These are phyloP conservation scores for Gopherus evgoodei DNA, from an alignment of 2,113 vertebrate genomes.

Conservation along the genomic window DNA sequence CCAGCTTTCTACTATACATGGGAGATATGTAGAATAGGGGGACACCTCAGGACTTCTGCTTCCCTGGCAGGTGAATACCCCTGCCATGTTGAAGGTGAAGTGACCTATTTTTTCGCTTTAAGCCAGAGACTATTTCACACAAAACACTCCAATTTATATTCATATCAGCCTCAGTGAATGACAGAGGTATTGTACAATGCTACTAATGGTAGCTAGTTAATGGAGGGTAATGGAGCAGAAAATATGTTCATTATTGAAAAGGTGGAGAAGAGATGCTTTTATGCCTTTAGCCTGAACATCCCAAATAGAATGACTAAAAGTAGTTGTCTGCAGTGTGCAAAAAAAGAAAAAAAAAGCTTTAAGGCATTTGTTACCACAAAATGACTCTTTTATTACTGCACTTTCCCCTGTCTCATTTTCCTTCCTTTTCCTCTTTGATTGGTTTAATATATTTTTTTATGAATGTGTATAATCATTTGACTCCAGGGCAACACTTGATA, in stretches of 20 bases:
- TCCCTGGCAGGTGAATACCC: neutral
- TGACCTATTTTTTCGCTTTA: neutral
- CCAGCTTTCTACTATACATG: neutral
- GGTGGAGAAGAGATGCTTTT: slow-evolving; percentile 28
- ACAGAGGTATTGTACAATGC: slow-evolving; percentile 32
- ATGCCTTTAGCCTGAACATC: slow-evolving; percentile 4
- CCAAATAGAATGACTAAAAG: neutral
- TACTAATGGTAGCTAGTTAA: slow-evolving; percentile 33
- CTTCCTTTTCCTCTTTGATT: neutral
- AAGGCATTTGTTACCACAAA: neutral
- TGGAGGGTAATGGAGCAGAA: slow-evolving; percentile 48
- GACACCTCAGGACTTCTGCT: neutral
- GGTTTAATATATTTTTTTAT: neutral
- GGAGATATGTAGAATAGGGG: neutral
- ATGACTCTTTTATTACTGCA: neutral
- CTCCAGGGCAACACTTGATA: neutral
- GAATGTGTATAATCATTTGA: neutral
- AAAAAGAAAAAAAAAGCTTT: neutral
- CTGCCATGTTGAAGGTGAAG: neutral
- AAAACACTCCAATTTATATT: slow-evolving; percentile 26
- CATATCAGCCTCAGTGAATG: neutral
- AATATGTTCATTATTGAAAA: slow-evolving; percentile 55
- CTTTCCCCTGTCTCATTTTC: neutral
- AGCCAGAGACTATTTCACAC: neutral
- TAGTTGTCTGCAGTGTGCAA: neutral